These are phyloP conservation scores for Clarias laeviceps DNA, from an alignment of 2,797 vertebrate genomes.

Conservation along the genomic window DNA sequence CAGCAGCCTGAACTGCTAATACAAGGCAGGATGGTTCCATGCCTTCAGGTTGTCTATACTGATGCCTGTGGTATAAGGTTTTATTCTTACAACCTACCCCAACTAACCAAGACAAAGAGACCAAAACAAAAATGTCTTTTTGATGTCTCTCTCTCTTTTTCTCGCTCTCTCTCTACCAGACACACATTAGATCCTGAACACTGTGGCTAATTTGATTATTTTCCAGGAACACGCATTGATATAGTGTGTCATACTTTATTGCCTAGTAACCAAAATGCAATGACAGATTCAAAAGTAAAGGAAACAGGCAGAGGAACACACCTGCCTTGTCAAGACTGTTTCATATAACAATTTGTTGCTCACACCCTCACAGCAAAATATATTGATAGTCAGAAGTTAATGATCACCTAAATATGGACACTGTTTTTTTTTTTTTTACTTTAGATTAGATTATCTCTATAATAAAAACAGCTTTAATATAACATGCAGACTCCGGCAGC, in stretches of 20 bases:
- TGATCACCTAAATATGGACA: background rate
- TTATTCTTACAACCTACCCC: too few relatives aligned
- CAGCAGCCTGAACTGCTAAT: too few relatives aligned
- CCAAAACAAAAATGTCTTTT: conserved; percentile 20
- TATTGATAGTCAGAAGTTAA: conserved; percentile 25
- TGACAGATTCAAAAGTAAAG: conserved; percentile 44
- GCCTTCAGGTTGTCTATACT: too few relatives aligned
- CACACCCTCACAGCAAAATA: conserved; percentile 17
- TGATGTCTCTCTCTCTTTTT: background rate
- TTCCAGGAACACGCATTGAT: conserved; percentile 38
- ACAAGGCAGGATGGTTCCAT: too few relatives aligned
- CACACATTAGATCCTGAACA: conserved; percentile 48
- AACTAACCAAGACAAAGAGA: too few relatives aligned
- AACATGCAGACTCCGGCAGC: background rate
- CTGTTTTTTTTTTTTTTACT: too few relatives aligned
- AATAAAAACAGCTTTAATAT: conserved; percentile 9
- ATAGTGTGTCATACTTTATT: conserved; percentile 53
- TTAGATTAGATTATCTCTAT: conserved; percentile 1
- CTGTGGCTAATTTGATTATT: conserved; percentile 53
- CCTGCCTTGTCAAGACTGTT: conserved; percentile 38
- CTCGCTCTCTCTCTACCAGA: background rate
- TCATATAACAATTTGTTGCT: conserved; percentile 19
- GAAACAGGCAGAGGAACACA: conserved; percentile 34
- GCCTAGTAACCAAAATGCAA: conserved; percentile 55
- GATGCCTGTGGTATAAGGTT: too few relatives aligned